A percentile compares a stretch with the other conserved stretches of the same genome.
These are phyloP conservation scores for Thomomys bottae DNA, from an alignment of 2,113 vertebrate species.

Conservation along the genomic window DNA sequence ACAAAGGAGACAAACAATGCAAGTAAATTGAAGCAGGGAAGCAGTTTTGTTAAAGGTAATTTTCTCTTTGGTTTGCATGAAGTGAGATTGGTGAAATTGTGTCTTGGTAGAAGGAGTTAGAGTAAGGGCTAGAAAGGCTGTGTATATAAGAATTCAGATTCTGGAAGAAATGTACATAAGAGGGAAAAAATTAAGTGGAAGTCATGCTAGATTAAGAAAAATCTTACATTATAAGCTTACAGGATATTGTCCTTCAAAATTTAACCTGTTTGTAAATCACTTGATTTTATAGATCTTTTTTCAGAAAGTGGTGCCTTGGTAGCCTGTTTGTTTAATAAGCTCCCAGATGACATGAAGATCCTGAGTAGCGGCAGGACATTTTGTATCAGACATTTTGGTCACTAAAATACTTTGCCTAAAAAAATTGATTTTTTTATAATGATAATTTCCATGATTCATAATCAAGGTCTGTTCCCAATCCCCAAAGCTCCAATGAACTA, in stretches of 20 bases:
- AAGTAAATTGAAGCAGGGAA: background rate
- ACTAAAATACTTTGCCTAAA: constrained; percentile 37
- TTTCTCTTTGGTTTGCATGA: background rate
- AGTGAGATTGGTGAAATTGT: background rate
- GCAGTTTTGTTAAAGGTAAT: background rate
- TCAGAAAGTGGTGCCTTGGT: background rate
- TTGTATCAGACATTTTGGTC: background rate
- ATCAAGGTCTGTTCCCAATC: constrained; percentile 30
- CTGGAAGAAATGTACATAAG: background rate
- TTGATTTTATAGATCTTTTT: background rate
- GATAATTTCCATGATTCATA: constrained; percentile 7
- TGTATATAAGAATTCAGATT: background rate
- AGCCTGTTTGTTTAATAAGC: background rate
- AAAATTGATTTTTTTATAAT: constrained; percentile 39
- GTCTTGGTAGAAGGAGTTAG: background rate
- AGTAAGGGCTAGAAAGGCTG: background rate
- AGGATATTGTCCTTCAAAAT: background rate
- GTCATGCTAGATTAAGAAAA: constrained; percentile 18
- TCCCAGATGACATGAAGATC: background rate
- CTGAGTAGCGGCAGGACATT: background rate
- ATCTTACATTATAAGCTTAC: background rate
- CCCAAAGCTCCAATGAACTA: background rate
- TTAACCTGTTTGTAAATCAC: background rate
- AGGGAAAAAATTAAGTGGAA: background rate
- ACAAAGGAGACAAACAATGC: background rate